These are phyloP conservation scores for Noctilio leporinus DNA, from an alignment of 2,113 vertebrate genomes.

Conservation along the genomic window DNA sequence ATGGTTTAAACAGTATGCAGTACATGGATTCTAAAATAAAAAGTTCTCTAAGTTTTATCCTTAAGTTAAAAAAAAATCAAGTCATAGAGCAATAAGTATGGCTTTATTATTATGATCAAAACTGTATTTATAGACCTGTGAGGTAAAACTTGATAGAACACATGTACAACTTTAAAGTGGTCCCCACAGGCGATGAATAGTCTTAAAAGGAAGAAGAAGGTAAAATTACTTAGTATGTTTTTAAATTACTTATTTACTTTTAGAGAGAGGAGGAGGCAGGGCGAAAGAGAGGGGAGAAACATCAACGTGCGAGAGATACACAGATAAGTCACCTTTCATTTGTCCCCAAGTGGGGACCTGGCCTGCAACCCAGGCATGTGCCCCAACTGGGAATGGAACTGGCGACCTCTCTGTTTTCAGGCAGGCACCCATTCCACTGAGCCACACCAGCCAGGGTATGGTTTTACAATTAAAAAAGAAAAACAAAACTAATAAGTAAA, in stretches of 20 bases:
- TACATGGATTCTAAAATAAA: neutral
- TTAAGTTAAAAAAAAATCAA: neutral
- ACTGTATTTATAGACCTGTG: neutral
- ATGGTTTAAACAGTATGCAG: neutral
- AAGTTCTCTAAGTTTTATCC: neutral
- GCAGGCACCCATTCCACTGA: too few relatives aligned
- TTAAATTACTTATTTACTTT: too few relatives aligned
- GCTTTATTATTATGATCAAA: neutral
- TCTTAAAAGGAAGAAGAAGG: neutral
- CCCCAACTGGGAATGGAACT: too few relatives aligned
- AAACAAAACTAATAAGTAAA: neutral
- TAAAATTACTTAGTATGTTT: neutral
- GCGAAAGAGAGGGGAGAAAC: too few relatives aligned
- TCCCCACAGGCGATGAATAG: neutral
- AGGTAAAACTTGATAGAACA: neutral
- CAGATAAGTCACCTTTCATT: too few relatives aligned
- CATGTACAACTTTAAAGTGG: neutral
- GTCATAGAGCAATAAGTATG: neutral
- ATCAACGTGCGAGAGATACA: too few relatives aligned
- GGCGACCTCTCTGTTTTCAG: too few relatives aligned
- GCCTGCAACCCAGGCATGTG: too few relatives aligned
- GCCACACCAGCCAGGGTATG: too few relatives aligned
- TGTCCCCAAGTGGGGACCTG: too few relatives aligned
- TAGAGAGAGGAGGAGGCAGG: too few relatives aligned
- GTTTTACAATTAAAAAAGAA: too few relatives aligned